Conservation (phyloP, 2,113 vertebrate species). For the Tetrao urogallus region DNA sequence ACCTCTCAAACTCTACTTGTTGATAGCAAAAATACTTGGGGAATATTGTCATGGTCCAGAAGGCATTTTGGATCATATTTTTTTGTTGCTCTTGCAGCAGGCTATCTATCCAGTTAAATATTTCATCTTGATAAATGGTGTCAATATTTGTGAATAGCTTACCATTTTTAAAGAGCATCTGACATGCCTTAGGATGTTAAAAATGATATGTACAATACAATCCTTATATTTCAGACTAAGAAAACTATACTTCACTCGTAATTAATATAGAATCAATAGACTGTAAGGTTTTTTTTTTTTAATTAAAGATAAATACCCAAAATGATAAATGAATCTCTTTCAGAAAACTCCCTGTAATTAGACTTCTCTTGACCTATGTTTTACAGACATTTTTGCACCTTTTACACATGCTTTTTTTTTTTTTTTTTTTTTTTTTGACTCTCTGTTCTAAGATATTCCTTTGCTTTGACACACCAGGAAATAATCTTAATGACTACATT, state of each 20-base stretch:
- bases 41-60: background rate
- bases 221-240: background rate
- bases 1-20: background rate
- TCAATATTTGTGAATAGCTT: background rate
- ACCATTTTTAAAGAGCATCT: background rate
- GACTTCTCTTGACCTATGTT: background rate
- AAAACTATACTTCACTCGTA: background rate
- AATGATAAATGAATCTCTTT: background rate
- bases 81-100: background rate
- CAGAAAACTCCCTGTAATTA: background rate
- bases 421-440: slow-evolving; percentile 16
- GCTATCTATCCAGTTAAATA: background rate
- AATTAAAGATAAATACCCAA: background rate
- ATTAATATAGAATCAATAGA: background rate
- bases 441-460: background rate
- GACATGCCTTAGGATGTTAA: background rate
- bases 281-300: background rate
- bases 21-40: slow-evolving; percentile 1
- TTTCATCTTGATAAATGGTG: background rate
- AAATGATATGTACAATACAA: background rate
- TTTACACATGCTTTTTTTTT: background rate
- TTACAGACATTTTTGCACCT: background rate
- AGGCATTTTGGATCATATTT: background rate
- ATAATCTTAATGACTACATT: background rate
- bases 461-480: slow-evolving; percentile 1